Base-by-base conservation (phyloP, 2,797 vertebrate genomes). In the Anniella stebbinsi region DNA sequence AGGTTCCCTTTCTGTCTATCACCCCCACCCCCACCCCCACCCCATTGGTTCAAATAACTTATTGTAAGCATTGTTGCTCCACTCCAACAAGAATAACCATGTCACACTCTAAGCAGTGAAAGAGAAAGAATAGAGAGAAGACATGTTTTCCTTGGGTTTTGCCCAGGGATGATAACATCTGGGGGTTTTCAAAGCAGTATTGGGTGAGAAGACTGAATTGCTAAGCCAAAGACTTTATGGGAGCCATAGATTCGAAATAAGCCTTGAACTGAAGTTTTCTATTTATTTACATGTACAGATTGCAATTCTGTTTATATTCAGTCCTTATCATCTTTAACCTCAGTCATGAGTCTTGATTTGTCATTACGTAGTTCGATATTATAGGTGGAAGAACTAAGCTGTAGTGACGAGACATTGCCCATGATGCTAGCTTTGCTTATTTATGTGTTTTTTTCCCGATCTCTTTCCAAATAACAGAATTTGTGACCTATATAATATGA, bases 71-170 rank as follows among this genome's bases (percentile, higher is more conserved):
- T n/a, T n/a, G n/a, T n/a, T n/a, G n/a, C n/a, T n/a, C n/a, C n/a
- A n/a, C n/a, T n/a, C n/a, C n/a, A n/a, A n/a, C n/a, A n/a, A n/a
- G n/a, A n/a, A n/a, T n/a, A n/a, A 10, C 36, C 30, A 70, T 86
- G 84, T 21, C 75, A 63, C n/a, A 28, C 83, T 23, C 70, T 13
- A 7, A 38, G 33, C 45, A 1, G 38, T 17, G 11, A 48, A 89
- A 60, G 69, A 41, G 23, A 11, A 45, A 45, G 63, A 30, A 85
- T 4, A 83, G 63, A 90, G 81, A 23, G 80, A 23, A 92, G 80
- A 83, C 45, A 0, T 57, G 66, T 60, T 41, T 75, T n/a, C 84
- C 13, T 12, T 38, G 69, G 13, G 60, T 60, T 38, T 86, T 73
- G 41, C 51, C 51, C 51, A 75, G 8, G 13, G 5, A 76, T 86